Conservation (phyloP, 2,888 invertebrate genomes). For the Andrena praecox region DNA sequence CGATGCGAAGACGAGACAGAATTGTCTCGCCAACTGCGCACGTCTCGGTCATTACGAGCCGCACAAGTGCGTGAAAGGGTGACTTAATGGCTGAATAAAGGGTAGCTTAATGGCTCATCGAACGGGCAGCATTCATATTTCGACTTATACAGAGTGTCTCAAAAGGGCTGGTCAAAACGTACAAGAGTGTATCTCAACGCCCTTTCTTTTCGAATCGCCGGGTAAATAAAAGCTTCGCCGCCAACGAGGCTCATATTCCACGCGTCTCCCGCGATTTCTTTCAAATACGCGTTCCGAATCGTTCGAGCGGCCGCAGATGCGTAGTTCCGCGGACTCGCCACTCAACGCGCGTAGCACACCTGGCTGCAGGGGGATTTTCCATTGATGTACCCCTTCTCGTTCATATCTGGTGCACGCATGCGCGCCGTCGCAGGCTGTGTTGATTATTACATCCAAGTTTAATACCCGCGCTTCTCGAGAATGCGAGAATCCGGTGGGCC, state of each 20-base stretch:
- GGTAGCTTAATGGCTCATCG: background rate
- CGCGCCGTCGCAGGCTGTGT: background rate
- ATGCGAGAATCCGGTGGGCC: background rate
- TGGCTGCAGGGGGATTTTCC: conserved; percentile 9
- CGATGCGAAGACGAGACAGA: conserved; percentile 15
- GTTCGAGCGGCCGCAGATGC: background rate
- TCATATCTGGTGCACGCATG: conserved; percentile 37
- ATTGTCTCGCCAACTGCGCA: conserved; percentile 51
- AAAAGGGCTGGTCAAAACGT: background rate
- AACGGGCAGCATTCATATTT: background rate
- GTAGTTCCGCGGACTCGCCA: background rate
- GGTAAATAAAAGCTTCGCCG: too few species aligned
- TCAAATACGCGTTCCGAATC: background rate
- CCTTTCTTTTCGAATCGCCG: too few species aligned
- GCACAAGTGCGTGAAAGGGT: conserved; percentile 21
- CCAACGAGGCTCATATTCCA: too few species aligned
- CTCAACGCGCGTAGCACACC: conserved; percentile 6
- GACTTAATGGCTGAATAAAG: background rate
- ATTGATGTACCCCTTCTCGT: conserved; percentile 25
- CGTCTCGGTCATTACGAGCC: conserved; percentile 40
- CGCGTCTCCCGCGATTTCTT: too few species aligned
- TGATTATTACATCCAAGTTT: background rate
- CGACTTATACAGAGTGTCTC: background rate
- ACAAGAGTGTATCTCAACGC: too few species aligned
- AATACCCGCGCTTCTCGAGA: background rate